A percentile compares a stretch with the other conserved stretches of the same genome.
phyloP scores from a whole-genome alignment of 2,113 vertebrate genomes.

The Tachysurus fulvidraco region DNA sequence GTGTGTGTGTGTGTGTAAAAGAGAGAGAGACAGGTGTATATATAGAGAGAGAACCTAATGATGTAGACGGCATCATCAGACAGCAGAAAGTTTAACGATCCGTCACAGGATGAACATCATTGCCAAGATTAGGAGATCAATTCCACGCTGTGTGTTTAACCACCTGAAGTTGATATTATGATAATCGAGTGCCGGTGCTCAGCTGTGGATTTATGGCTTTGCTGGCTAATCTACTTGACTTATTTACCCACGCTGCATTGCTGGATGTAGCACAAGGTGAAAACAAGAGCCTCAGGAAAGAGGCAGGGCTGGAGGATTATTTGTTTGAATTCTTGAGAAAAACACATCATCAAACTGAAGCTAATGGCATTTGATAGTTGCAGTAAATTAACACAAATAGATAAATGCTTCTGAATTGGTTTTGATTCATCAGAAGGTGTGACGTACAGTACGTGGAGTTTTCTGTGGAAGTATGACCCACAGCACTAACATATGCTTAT shows the following conservation, averaged over 20 bases:
- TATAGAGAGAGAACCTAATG: background rate
- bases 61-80: background rate
- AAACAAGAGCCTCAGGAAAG: background rate
- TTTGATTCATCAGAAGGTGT: background rate
- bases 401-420: background rate
- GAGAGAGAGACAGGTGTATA: background rate
- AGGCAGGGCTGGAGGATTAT: background rate
- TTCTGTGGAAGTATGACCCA: background rate
- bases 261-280: background rate
- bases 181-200: background rate
- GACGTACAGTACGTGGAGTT: background rate
- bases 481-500: background rate
- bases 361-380: background rate
- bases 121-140: background rate
- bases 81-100: constrained; percentile 15
- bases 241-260: background rate
- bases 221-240: background rate
- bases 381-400: background rate
- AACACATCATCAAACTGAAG: background rate
- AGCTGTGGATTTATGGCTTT: background rate
- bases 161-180: constrained; percentile 6
- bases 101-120: constrained; percentile 6
- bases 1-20: too few species aligned
- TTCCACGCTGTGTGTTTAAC: constrained; percentile 11
- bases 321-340: background rate